Percentiles rank a stretch among this genome's conserved stretches.
Evolutionary conservation across 2,113 vertebrate genomes (phyloP).

Genomic region (Nycticorax nycticorax): DNA sequence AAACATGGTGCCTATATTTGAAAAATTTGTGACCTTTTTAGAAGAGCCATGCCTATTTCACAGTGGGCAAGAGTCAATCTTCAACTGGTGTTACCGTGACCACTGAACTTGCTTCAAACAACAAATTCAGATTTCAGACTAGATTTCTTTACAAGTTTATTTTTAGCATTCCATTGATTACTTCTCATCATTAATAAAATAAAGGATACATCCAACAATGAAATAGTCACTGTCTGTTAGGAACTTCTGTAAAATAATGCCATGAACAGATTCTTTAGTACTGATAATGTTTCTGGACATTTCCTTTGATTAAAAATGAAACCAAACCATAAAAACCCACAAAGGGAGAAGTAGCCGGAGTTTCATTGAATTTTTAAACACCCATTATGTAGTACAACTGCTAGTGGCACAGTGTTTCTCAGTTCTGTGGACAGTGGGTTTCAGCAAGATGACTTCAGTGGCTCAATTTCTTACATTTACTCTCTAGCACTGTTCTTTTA

Average conservation of each 20-base stretch:
- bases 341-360: constrained; percentile 17
- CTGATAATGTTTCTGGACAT: constrained; percentile 82
- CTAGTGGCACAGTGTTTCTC: not conserved
- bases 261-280: constrained; percentile 82
- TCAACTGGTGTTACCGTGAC: constrained; percentile 64
- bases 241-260: constrained; percentile 78
- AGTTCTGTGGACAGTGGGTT: not conserved
- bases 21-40: constrained; percentile 74
- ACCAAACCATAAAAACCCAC: not conserved
- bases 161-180: constrained; percentile 76
- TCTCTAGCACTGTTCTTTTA: not conserved
- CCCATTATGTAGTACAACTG: not conserved
- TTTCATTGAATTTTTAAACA: constrained; percentile 50
- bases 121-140: constrained; percentile 68
- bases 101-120: constrained; percentile 66
- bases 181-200: constrained; percentile 77
- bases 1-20: constrained; percentile 85
- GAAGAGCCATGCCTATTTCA: constrained; percentile 73
- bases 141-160: constrained; percentile 66
- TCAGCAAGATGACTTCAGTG: not conserved
- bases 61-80: constrained; percentile 57
- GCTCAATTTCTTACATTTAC: not conserved
- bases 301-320: constrained; percentile 76
- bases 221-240: constrained; percentile 78
- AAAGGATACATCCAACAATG: constrained; percentile 76